Evolutionary conservation across 2,888 invertebrate species (phyloP).

Genomic region (Lagria hirta): DNA sequence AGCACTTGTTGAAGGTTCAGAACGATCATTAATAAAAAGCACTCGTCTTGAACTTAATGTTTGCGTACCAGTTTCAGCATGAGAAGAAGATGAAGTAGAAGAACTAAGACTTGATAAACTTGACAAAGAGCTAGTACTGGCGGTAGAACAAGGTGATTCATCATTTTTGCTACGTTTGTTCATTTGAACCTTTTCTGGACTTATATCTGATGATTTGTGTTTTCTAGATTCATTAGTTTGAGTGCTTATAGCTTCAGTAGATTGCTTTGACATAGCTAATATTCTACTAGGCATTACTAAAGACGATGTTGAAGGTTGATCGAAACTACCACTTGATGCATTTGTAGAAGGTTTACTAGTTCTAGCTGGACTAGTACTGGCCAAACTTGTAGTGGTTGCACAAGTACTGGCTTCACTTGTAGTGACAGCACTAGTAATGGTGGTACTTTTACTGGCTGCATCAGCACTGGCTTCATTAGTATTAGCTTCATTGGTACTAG

Average conservation of each 20-base stretch:
- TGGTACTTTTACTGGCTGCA: slow-evolving; percentile 64
- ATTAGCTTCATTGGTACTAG: slow-evolving; percentile 44
- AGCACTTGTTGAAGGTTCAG: slow-evolving; percentile 13
- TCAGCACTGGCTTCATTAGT: slow-evolving; percentile 57
- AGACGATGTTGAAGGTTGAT: slow-evolving; percentile 23
- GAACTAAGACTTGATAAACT: no score
- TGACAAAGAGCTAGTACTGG: no score
- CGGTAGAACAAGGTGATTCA: no score
- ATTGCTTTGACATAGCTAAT: slow-evolving; percentile 36
- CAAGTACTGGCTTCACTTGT: slow-evolving; percentile 48
- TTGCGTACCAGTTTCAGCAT: slow-evolving; percentile 30
- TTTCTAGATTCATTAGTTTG: slow-evolving; percentile 41
- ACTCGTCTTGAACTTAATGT: slow-evolving; percentile 23
- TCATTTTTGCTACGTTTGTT: slow-evolving; percentile 23
- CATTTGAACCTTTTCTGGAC: slow-evolving; percentile 14
- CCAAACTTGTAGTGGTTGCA: slow-evolving; percentile 30
- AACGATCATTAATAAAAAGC: slow-evolving; percentile 19
- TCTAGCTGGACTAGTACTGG: no score
- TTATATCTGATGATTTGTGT: slow-evolving; percentile 32
- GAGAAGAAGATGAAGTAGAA: slow-evolving; percentile 10
- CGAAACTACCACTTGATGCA: slow-evolving; percentile 1
- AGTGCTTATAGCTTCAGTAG: slow-evolving; percentile 34
- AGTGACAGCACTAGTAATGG: slow-evolving; percentile 49
- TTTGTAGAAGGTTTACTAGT: no score
- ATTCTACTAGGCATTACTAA: slow-evolving; percentile 42